Conservation (phyloP, 2,797 vertebrate species). For the Petrocephalus schoutedeni region DNA sequence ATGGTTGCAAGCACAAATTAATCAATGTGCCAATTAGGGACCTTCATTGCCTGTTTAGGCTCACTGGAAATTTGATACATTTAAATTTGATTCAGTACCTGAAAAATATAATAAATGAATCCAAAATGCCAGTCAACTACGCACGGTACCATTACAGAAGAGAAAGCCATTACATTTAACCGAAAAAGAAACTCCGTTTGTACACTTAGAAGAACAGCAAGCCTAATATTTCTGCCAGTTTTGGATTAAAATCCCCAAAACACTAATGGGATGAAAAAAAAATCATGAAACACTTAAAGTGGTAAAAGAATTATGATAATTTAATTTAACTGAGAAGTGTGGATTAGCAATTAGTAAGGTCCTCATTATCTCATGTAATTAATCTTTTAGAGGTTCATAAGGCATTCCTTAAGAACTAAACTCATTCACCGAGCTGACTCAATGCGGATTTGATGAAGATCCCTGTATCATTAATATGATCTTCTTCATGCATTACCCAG, state of each 20-base stretch:
- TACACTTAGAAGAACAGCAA: neutral
- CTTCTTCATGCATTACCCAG: neutral
- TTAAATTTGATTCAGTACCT: conserved; percentile 6
- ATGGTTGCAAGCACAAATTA: conserved; percentile 3
- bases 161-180: neutral
- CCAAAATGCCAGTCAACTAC: neutral
- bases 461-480: neutral
- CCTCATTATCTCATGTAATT: conserved; percentile 18
- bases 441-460: neutral
- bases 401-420: conserved; percentile 11
- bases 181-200: neutral
- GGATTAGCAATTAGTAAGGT: conserved; percentile 11
- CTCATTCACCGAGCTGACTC: neutral
- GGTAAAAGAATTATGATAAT: conserved; percentile 20
- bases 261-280: conserved; percentile 13
- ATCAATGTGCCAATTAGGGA: neutral
- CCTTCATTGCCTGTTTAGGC: neutral
- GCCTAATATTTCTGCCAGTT: neutral
- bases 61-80: neutral
- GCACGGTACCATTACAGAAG: neutral
- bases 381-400: conserved; percentile 8
- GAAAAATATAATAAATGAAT: conserved; percentile 2
- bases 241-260: conserved; percentile 14
- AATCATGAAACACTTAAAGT: conserved; percentile 16
- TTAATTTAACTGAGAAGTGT: conserved; percentile 19